phyloP scores from a whole-genome alignment of 2,888 invertebrate genomes.

The Biston stratarius region DNA sequence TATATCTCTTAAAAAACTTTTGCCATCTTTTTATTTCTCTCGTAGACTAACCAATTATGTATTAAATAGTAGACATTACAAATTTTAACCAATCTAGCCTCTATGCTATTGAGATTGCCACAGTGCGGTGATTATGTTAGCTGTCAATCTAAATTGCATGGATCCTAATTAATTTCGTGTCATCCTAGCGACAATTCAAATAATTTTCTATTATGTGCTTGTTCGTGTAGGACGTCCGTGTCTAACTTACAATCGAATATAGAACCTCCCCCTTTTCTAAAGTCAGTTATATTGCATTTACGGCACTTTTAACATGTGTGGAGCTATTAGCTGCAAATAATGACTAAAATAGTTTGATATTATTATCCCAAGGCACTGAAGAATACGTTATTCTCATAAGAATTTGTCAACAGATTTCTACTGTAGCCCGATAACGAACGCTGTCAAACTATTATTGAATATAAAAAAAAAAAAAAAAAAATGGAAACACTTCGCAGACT shows the following conservation, averaged over 20 bases:
- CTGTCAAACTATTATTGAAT: constrained; percentile 1
- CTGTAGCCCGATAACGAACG: background rate
- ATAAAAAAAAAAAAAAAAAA: background rate
- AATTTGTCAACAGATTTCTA: constrained; percentile 5
- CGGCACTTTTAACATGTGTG: background rate
- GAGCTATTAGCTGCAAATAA: constrained; percentile 4
- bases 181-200: too few relatives aligned
- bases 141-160: too few relatives aligned
- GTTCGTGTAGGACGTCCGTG: too few relatives aligned
- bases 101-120: too few relatives aligned
- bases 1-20: too few relatives aligned
- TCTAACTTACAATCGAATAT: too few relatives aligned
- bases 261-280: background rate
- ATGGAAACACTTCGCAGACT: background rate
- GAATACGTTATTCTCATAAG: constrained; percentile 19
- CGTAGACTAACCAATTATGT: background rate
- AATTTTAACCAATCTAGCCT: too few relatives aligned
- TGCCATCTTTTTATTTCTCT: background rate
- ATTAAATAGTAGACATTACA: too few relatives aligned
- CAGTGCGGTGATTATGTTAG: too few relatives aligned
- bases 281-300: constrained; percentile 1
- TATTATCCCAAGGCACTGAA: constrained; percentile 13
- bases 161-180: too few relatives aligned
- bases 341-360: constrained; percentile 11
- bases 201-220: too few relatives aligned